Base-by-base conservation (phyloP, 2,113 vertebrate species). In the Calidris pugnax region DNA sequence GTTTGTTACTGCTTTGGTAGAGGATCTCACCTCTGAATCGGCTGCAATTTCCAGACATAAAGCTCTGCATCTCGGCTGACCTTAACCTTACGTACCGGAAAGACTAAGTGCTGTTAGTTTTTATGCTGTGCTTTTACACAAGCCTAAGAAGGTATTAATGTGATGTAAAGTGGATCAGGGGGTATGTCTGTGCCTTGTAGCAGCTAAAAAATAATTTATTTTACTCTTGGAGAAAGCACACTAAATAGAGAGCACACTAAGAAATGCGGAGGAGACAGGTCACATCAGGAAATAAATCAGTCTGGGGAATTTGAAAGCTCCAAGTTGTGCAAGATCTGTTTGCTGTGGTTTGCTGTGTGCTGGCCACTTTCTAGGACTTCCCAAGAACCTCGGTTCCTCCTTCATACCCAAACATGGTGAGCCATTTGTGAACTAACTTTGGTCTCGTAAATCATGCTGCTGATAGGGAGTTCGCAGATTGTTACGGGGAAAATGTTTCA, bases 221-320 rank as follows among this genome's bases (percentile, higher is more conserved):
- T 64, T 50, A 22, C 32, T 59, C 0, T 21, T 69, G 66, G 20
- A 75, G 43, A 24, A 78, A 87, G 48, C 0, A 1, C 22, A 16
- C 7, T 83, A 21, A 60, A 43, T 30, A 8, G 12, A 75, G 12
- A 39, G 39, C 39, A 41, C 39, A 41, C 33, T 51, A 11, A 68
- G 53, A 90, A 81, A 21, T 4, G 8, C 0, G 37, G 60, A 77
- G 24, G 32, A 62, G 47, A 11, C 11, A 48, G 56, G 53, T 69
- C 7, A 1, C 4, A 8, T 39, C 51, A 32, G 66, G 22, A 50
- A 67, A 15, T 6, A 39, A 64, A 16, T 33, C 30, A 8, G 7
- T 39, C 3, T 10, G 27, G 32, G 6, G 14, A 63, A 6, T 59
- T 82, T 8, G 39, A 60, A 77, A 79, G 39, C 35, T 51, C 71